Percentiles rank a stretch among this genome's conserved stretches.
These are phyloP conservation scores for Stichopus chloronotus DNA, from an alignment of 35 echinoderm and acorn worm species.

Conservation along the genomic window DNA sequence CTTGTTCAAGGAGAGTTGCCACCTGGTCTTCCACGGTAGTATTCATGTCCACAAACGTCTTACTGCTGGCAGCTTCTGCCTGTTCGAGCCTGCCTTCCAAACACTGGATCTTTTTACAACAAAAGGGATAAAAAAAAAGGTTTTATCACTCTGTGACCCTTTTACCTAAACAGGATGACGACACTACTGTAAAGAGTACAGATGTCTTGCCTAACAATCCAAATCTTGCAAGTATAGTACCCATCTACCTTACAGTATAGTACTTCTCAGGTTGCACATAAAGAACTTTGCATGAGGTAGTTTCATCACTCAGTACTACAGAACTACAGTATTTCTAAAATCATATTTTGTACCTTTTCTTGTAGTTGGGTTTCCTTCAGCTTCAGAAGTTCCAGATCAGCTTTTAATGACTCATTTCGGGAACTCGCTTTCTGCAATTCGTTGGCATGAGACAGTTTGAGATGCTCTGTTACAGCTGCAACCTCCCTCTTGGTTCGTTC, in stretches of 20 bases:
- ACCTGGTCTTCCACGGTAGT: slow-evolving; percentile 52
- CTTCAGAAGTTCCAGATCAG: slow-evolving; percentile 65
- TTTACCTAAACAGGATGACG: too few relatives aligned
- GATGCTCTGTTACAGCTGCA: slow-evolving; percentile 12
- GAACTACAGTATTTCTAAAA: too few relatives aligned
- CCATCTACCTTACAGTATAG: too few relatives aligned
- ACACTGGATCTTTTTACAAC: slow-evolving; percentile 21
- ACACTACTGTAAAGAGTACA: too few relatives aligned
- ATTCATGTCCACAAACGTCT: slow-evolving; percentile 37
- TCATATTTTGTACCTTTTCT: slow-evolving; percentile 62
- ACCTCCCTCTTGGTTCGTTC: slow-evolving; percentile 70
- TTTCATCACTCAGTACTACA: too few relatives aligned
- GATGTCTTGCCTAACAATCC: too few relatives aligned
- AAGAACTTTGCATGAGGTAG: too few relatives aligned
- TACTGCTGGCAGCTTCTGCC: slow-evolving; percentile 19
- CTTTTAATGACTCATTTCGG: slow-evolving; percentile 52
- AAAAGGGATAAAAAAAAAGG: not conserved
- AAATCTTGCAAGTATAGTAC: too few relatives aligned
- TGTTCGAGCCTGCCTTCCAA: slow-evolving; percentile 59
- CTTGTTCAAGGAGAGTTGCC: slow-evolving; percentile 22
- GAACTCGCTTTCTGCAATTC: slow-evolving; percentile 68
- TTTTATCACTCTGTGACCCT: not conserved
- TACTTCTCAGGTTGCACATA: too few relatives aligned
- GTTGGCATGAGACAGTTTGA: slow-evolving; percentile 58
- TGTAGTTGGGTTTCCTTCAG: slow-evolving; percentile 78